phyloP scores from a whole-genome alignment of 1,140 invertebrate species.

The Monochamus saltuarius region DNA sequence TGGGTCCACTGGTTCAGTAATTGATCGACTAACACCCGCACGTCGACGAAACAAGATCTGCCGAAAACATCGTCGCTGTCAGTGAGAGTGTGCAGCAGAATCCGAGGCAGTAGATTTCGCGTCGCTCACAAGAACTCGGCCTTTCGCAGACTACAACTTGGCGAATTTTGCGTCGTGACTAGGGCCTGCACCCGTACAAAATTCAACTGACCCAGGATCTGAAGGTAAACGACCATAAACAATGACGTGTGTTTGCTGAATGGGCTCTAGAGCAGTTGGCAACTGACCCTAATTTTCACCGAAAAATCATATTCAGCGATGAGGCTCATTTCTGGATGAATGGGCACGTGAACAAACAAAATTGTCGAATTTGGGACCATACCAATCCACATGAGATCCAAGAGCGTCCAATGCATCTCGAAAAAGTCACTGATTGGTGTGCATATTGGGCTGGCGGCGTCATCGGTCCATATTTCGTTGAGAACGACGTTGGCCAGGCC shows the following conservation, averaged over 20 bases:
- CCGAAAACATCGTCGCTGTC: conserved; percentile 25
- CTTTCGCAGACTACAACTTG: conserved; percentile 24
- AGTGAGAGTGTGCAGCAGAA: conserved; percentile 28
- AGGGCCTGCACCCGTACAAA: conserved; percentile 11
- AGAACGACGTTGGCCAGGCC: conserved; percentile 16
- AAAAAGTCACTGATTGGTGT: conserved; percentile 26
- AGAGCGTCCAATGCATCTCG: conserved; percentile 17
- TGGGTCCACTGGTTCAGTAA: conserved; percentile 18
- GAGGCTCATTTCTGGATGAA: conserved; percentile 17
- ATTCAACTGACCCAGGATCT: conserved; percentile 22
- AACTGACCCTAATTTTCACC: conserved; percentile 14
- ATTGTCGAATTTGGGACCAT: conserved; percentile 14
- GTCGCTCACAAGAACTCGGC: conserved; percentile 11
- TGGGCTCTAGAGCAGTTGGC: conserved; percentile 26
- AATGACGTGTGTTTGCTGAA: conserved; percentile 6
- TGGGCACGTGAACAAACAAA: conserved; percentile 15
- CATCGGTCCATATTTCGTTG: conserved; percentile 26
- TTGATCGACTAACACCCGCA: conserved; percentile 14
- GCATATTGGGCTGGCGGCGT: conserved; percentile 26
- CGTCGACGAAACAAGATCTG: conserved; percentile 1
- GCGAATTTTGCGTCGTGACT: conserved; percentile 30
- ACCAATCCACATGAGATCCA: conserved; percentile 19
- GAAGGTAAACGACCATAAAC: conserved; percentile 17
- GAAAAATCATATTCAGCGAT: conserved; percentile 20
- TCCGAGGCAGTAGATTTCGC: conserved; percentile 15